phyloP scores from a whole-genome alignment of 2,113 vertebrate genomes.

The Seriola quinqueradiata region DNA sequence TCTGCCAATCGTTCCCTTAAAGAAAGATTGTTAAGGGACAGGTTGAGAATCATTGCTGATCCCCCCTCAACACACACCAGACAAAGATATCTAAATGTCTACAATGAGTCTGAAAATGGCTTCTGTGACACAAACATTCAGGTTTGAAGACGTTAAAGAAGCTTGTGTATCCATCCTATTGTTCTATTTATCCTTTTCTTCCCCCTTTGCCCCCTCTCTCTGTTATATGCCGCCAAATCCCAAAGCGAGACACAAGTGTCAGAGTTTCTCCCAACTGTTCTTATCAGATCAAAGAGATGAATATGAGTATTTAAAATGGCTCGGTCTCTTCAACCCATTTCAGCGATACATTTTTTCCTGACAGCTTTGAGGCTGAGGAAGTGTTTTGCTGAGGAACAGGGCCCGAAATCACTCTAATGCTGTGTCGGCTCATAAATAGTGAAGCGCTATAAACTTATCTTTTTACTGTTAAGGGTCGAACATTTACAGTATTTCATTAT shows the following conservation, averaged over 20 bases:
- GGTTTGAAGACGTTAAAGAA: background rate
- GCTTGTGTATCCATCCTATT: constrained; percentile 12
- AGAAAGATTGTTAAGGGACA: constrained; percentile 65
- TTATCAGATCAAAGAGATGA: constrained; percentile 63
- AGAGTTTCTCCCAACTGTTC: constrained; percentile 43
- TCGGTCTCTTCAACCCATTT: constrained; percentile 48
- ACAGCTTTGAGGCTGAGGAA: constrained; percentile 53
- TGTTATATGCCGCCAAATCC: constrained; percentile 2
- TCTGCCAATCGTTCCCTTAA: constrained; percentile 65
- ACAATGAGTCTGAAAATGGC: background rate
- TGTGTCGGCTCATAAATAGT: constrained; percentile 52
- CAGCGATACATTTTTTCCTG: constrained; percentile 35
- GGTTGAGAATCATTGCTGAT: constrained; percentile 57
- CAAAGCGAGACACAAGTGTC: constrained; percentile 21
- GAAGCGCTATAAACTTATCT: constrained; percentile 36
- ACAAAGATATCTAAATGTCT: constrained; percentile 14
- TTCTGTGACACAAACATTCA: background rate
- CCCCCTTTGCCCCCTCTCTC: background rate
- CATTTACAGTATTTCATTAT: constrained; percentile 61
- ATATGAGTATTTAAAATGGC: constrained; percentile 56
- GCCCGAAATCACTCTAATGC: constrained; percentile 50
- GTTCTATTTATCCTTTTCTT: background rate
- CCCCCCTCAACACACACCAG: constrained; percentile 30
- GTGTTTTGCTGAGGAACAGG: constrained; percentile 58
- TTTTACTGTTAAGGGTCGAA: constrained; percentile 55